Conservation (phyloP, 2,888 invertebrate species). For the Campaea margaritaria region DNA sequence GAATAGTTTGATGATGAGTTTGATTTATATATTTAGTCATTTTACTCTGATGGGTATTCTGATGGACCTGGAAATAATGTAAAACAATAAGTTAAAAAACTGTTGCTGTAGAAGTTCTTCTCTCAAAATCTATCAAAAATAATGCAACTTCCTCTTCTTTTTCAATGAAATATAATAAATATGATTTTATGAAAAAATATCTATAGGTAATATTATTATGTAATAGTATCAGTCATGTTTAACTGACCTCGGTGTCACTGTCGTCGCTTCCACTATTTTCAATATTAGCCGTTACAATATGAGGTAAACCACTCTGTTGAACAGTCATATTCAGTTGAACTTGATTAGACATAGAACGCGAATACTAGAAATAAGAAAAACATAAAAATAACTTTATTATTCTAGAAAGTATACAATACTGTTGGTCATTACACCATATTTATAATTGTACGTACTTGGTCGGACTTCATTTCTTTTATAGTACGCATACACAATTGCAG, state of each 20-base stretch:
- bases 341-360: conserved; percentile 19
- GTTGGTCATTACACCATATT: neutral
- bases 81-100: neutral
- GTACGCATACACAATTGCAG: conserved; percentile 63
- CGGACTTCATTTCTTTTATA: conserved; percentile 63
- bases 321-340: conserved; percentile 22
- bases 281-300: conserved; percentile 40
- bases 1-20: conserved; percentile 20
- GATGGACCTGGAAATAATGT: conserved; percentile 22
- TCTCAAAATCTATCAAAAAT: too few species aligned
- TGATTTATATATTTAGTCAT: conserved; percentile 14
- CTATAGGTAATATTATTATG: too few species aligned
- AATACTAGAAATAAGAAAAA: conserved; percentile 34
- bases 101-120: too few species aligned
- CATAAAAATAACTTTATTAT: neutral
- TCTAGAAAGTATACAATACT: neutral
- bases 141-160: too few species aligned
- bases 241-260: conserved; percentile 47
- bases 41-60: conserved; percentile 18
- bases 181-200: too few species aligned
- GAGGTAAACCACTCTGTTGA: conserved; percentile 35
- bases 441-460: conserved; percentile 45
- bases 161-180: too few species aligned
- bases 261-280: conserved; percentile 50
- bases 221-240: conserved; percentile 2